phyloP scores from a whole-genome alignment of 2,888 invertebrate species.

The Rhodophaea formosa region DNA sequence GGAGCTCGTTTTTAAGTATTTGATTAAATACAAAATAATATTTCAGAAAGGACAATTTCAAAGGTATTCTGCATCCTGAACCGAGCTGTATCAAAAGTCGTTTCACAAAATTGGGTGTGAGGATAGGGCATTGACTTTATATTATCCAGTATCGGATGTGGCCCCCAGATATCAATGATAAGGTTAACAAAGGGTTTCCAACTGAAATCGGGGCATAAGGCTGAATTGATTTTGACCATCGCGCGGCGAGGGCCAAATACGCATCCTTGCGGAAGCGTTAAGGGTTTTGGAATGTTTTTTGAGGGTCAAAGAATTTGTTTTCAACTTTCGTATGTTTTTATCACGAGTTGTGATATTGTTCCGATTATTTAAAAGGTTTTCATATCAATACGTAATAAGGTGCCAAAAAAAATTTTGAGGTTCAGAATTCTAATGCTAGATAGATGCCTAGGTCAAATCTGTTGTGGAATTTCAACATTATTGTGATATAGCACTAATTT shows the following conservation, averaged over 20 bases:
- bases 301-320: background rate
- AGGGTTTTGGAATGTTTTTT: background rate
- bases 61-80: background rate
- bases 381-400: no score
- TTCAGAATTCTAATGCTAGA: no score
- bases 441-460: no score
- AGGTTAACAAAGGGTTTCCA: background rate
- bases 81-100: background rate
- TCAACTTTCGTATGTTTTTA: background rate
- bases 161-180: background rate
- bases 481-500: no score
- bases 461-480: no score
- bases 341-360: no score
- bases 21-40: no score
- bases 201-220: background rate
- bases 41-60: no score
- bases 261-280: background rate
- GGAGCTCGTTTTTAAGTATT: no score
- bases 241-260: background rate
- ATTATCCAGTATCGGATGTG: background rate
- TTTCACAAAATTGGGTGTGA: background rate
- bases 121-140: background rate
- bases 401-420: no score
- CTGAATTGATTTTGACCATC: constrained; percentile 9
- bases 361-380: no score